Base-by-base conservation (phyloP, 2,797 vertebrate genomes). In the Protonibea diacanthus region DNA sequence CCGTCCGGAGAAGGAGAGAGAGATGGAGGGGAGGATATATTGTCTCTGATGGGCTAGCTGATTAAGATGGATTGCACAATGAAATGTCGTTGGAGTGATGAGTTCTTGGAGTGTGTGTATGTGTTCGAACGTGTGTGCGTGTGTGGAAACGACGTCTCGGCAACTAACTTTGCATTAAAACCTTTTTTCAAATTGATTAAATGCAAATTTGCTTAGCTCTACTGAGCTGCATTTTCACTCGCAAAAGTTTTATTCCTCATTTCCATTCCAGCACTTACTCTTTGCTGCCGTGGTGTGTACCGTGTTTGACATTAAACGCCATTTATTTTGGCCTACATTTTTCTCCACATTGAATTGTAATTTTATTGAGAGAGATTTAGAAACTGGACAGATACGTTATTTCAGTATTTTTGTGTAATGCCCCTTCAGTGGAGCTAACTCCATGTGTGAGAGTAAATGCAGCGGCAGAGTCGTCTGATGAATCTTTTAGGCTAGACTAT, bases 61-160 rank as follows among this genome's bases (percentile, higher is more conserved):
- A 95, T 96, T 95, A 95, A 95, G 94, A 95, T 94, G 93, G 91
- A 94, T 95, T 92, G 90, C 88, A 48, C 92, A 90, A 93, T 91
- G 92, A 95, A 94, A 93, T 91, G 91, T 93, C 82, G 78, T 90
- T 87, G 88, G 80, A 90, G 82, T 90, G 93, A 92, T 91, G 90
- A 89, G 88, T 90, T 93, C 80, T 85, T 70, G 77, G 86, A 60
- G 72, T 71, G 68, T 84, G 71, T 52, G 64, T 51, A 65, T 25
- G 63, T 23, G 68, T 15, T 68, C 51, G 83, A 9, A 53, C 21
- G 65, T 42, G 87, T 38, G 80, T 80, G 84, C 74, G 70, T 82
- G 77, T 56, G 72, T 58, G 69, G 29, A 58, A 63, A 45, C 75
- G 6, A 74, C 15, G 49, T 75, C 84, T 86, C 72, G 15, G 84